These are phyloP conservation scores for Scarus forsteni DNA, from an alignment of 2,797 vertebrate genomes.

Conservation along the genomic window DNA sequence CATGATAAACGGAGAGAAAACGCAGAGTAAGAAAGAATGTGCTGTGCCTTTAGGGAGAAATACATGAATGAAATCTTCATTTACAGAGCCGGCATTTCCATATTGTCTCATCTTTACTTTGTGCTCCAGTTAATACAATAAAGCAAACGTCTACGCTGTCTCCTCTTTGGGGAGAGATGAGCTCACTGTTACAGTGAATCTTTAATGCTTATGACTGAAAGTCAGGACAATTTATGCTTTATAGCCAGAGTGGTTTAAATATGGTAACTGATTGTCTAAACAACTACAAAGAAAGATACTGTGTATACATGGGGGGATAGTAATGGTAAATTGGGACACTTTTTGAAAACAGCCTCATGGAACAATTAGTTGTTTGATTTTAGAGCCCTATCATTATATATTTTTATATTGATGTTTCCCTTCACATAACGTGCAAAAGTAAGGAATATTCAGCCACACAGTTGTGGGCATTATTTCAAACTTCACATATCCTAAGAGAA, in stretches of 20 bases:
- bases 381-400: too few relatives aligned
- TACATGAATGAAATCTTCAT: conserved; percentile 19
- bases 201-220: conserved; percentile 45
- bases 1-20: conserved; percentile 6
- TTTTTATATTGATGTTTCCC: too few relatives aligned
- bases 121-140: conserved; percentile 42
- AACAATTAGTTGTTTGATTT: too few relatives aligned
- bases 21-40: neutral
- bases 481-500: too few relatives aligned
- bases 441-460: too few relatives aligned
- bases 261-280: conserved; percentile 26
- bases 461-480: too few relatives aligned
- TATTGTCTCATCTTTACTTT: conserved; percentile 34
- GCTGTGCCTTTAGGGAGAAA: conserved; percentile 11
- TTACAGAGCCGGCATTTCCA: conserved; percentile 8
- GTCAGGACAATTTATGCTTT: conserved; percentile 39
- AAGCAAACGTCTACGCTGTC: conserved; percentile 18
- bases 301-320: too few relatives aligned
- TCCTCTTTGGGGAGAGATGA: conserved; percentile 15
- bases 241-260: conserved; percentile 6
- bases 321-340: too few relatives aligned
- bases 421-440: too few relatives aligned
- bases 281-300: conserved; percentile 9
- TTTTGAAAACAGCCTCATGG: too few relatives aligned
- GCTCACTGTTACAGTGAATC: conserved; percentile 34